Percentiles rank a stretch among this genome's conserved stretches.
phyloP scores from a whole-genome alignment of 1,140 invertebrate genomes.

The Grapholita molesta region DNA sequence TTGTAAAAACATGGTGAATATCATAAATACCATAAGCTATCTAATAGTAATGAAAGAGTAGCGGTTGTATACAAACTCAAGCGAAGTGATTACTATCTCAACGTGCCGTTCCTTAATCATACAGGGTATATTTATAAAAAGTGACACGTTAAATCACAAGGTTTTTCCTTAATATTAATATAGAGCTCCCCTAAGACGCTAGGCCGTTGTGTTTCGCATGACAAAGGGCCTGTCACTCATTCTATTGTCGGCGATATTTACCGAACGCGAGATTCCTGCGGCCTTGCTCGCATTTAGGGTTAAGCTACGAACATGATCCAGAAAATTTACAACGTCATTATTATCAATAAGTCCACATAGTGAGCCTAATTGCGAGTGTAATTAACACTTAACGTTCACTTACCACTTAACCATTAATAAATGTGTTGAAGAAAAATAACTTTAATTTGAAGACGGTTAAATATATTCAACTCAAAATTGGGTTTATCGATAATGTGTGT shows the following conservation, averaged over 20 bases:
- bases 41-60: not conserved
- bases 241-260: constrained; percentile 52
- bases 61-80: not conserved
- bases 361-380: not conserved
- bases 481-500: too few relatives aligned
- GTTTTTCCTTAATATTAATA: constrained; percentile 42
- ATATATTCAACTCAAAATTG: too few relatives aligned
- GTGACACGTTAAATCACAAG: constrained; percentile 40
- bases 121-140: constrained; percentile 26
- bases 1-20: too few relatives aligned
- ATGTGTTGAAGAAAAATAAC: too few relatives aligned
- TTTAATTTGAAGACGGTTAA: too few relatives aligned
- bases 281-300: constrained; percentile 6
- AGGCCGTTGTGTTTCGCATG: constrained; percentile 48
- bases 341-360: not conserved
- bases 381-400: not conserved
- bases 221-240: constrained; percentile 61
- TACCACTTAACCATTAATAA: too few relatives aligned
- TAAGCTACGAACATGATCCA: not conserved
- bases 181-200: constrained; percentile 37
- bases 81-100: not conserved
- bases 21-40: too few relatives aligned
- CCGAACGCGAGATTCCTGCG: constrained; percentile 3
- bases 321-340: not conserved
- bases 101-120: not conserved